Evolutionary conservation across 1,140 invertebrate species (phyloP), one percentile per base, ranked within the genome.

Genomic region (Mesaphorura yosii): DNA sequence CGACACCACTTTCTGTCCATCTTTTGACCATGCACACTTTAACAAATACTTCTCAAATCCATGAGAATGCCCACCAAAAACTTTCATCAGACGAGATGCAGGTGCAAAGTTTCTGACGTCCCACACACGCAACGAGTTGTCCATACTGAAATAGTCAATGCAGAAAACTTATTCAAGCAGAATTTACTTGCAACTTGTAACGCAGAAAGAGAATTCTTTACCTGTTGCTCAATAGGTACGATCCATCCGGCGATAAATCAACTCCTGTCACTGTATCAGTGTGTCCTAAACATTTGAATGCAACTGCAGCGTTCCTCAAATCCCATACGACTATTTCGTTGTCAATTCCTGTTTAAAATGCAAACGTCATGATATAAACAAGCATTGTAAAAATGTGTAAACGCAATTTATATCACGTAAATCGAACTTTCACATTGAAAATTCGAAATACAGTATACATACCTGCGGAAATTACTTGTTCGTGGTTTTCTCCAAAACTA

Each of bases 301-400:
- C 67, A 28, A 94, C 70, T 49, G 84, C 80, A 68, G 90, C 88
- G 67, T 89, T 96, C 44, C 95, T 75, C 20, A 97, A 73, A 71
- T 98, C 96, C 94, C 94, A 99, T 1, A 96, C 72, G 78, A 98
- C 98, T 4, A 98, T 80, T 52, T 94, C 86, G 72, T 99, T 99
- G 69, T 99, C 96, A 44, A 99, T 88, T 3, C 96, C 95, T n/a
- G n/a, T n/a, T n/a, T n/a, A n/a, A n/a, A n/a, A n/a, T n/a, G n/a
- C n/a, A n/a, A n/a, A n/a, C n/a, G n/a, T n/a, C n/a, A n/a, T n/a
- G n/a, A n/a, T n/a, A n/a, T n/a, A n/a, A n/a, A n/a, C n/a, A n/a
- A n/a, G n/a, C n/a, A n/a, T n/a, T n/a, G n/a, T n/a, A n/a, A n/a
- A n/a, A n/a, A n/a, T n/a, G n/a, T n/a, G n/a, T n/a, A n/a, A n/a